Percentiles rank a stretch among this genome's conserved stretches.
Evolutionary conservation across 2,113 vertebrate genomes (phyloP).

Genomic region (Scomber colias): DNA sequence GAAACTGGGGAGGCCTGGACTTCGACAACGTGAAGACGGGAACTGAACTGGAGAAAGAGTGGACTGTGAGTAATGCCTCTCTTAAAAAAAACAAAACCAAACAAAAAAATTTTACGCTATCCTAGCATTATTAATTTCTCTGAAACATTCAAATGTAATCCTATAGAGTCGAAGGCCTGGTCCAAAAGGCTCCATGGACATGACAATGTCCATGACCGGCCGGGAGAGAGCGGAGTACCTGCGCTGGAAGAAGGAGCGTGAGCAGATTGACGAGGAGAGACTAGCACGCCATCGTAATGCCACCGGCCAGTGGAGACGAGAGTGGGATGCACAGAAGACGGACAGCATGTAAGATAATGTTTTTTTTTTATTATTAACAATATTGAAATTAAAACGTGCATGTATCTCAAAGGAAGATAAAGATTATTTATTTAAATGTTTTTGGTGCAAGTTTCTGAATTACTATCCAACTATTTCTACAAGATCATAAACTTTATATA

Average conservation of each 20-base stretch:
- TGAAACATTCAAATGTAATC: not conserved
- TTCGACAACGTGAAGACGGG: constrained; percentile 92
- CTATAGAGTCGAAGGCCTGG: constrained; percentile 81
- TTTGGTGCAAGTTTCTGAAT: too few relatives aligned
- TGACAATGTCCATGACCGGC: constrained; percentile 96
- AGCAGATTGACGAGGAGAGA: constrained; percentile 92
- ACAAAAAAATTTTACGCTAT: too few relatives aligned
- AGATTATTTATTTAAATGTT: too few relatives aligned
- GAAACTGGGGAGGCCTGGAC: constrained; percentile 95
- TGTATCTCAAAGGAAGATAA: too few relatives aligned
- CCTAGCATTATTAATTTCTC: not conserved
- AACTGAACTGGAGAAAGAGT: constrained; percentile 87
- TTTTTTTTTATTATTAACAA: too few relatives aligned
- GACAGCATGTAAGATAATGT: constrained; percentile 85
- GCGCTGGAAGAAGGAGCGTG: constrained; percentile 95
- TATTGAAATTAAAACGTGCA: too few relatives aligned
- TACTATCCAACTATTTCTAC: too few relatives aligned
- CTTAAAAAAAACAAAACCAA: not conserved
- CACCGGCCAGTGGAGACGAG: constrained; percentile 92
- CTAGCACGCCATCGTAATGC: constrained; percentile 92
- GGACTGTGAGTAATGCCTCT: constrained; percentile 77
- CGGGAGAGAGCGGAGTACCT: constrained; percentile 92
- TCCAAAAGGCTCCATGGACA: constrained; percentile 85
- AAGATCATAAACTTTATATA: too few relatives aligned
- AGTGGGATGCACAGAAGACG: constrained; percentile 94